Conservation (phyloP, 2,888 invertebrate genomes). For the Pristionchus fissidentatus region DNA sequence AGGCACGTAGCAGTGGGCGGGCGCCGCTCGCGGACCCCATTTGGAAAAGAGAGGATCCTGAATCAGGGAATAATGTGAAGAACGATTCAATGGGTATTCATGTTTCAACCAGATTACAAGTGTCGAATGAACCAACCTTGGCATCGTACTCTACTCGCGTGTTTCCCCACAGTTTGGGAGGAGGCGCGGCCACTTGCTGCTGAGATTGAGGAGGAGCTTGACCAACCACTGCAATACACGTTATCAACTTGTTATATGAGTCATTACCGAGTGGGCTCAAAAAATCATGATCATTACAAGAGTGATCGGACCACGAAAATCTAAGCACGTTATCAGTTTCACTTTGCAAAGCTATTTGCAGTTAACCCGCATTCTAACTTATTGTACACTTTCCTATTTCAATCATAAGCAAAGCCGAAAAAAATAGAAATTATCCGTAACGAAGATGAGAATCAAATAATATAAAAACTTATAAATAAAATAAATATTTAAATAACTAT, state of each 20-base stretch:
- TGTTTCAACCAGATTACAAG: background rate
- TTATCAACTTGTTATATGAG: too few species aligned
- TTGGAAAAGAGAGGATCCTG: constrained; percentile 59
- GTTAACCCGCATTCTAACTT: too few species aligned
- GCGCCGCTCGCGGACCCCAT: constrained; percentile 62
- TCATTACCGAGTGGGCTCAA: too few species aligned
- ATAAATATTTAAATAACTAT: background rate
- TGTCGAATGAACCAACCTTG: background rate
- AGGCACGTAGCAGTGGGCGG: constrained; percentile 52
- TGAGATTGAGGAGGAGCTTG: constrained; percentile 45
- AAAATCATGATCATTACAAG: too few species aligned
- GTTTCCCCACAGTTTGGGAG: constrained; percentile 67
- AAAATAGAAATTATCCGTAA: too few species aligned
- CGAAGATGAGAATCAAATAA: too few species aligned
- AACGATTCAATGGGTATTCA: background rate
- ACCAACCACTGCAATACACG: background rate
- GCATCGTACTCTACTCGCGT: background rate
- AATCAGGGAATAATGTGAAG: background rate
- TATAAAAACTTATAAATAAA: background rate
- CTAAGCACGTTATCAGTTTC: too few species aligned
- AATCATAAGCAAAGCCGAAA: too few species aligned
- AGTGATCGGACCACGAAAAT: too few species aligned
- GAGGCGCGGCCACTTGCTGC: constrained; percentile 46
- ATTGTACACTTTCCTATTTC: too few species aligned
- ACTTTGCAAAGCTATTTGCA: too few species aligned